Evolutionary conservation across 1,140 invertebrate genomes (phyloP), one percentile per base, ranked within the genome.

Genomic region (Calephelis nemesis): DNA sequence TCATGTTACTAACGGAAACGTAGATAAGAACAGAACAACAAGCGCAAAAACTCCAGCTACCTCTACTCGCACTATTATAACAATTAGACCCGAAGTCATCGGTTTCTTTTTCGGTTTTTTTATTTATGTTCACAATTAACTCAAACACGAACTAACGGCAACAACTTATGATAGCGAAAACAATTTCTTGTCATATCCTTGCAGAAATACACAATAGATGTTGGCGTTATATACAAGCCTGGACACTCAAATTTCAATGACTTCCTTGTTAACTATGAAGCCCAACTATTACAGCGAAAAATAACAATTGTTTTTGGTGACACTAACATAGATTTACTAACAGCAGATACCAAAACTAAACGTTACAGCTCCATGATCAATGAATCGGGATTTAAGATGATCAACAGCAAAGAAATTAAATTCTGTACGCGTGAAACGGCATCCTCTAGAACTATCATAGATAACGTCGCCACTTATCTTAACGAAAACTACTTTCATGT

Each of bases 221-320:
- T 71, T 7, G 69, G 65, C 4, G 69, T 67, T 40, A 39, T 71
- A 39, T 67, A 71, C 62, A 70, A 52, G 9, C 69, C 69, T 15
- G 69, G 64, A 19, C 45, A 50, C 39, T 62, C 58, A 10, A 66
- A 67, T 19, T 50, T 66, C 15, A 70, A 66, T 13, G 54, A 60
- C 1, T 58, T 66, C 47, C 52, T 54, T 6, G 39, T 30, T 10
- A 19, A 0, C 7, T 67, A 48, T 12, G 58, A 58, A 12, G 7
- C 8, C 6, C 65, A 67, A 62, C 47, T 67, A 19, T 7, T 10
- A 12, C n/a, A 67, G 40, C 50, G 48, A 13, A 71, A 67, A 47
- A 67, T 63, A 63, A 54, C 63, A 13, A 12, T 66, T 11, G 40
- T 70, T 10, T 39, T 70, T 58, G 69, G 69, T 11, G 69, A 71